These are phyloP conservation scores for Sceloporus undulatus DNA, from an alignment of 2,113 vertebrate genomes.

Conservation along the genomic window DNA sequence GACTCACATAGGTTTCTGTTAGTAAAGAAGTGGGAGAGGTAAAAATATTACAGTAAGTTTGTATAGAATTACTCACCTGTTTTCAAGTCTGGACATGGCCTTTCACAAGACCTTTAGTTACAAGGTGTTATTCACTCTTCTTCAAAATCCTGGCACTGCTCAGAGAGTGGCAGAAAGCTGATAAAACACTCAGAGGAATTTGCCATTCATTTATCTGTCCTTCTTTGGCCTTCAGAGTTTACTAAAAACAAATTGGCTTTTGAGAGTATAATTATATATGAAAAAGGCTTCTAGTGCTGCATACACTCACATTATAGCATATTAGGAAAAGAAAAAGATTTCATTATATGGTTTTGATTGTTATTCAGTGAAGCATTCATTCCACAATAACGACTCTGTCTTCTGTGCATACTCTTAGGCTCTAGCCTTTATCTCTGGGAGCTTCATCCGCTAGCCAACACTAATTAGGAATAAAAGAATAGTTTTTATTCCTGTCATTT, in stretches of 20 bases:
- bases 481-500: slow-evolving; percentile 67
- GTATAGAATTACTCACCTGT: slow-evolving; percentile 73
- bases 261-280: slow-evolving; percentile 75
- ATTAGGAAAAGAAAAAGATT: slow-evolving; percentile 76
- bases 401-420: slow-evolving; percentile 67
- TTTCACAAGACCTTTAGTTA: slow-evolving; percentile 72
- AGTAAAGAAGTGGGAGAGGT: slow-evolving; percentile 46
- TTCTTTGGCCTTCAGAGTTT: slow-evolving; percentile 78
- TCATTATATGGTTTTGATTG: slow-evolving; percentile 75
- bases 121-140: slow-evolving; percentile 49
- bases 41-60: slow-evolving; percentile 48
- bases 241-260: slow-evolving; percentile 61
- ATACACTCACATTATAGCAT: slow-evolving; percentile 69
- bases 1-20: slow-evolving; percentile 27
- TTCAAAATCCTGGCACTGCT: slow-evolving; percentile 64
- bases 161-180: slow-evolving; percentile 71
- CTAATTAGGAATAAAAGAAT: slow-evolving; percentile 74
- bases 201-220: slow-evolving; percentile 79
- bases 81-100: slow-evolving; percentile 65
- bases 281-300: slow-evolving; percentile 74
- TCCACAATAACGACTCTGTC: slow-evolving; percentile 71
- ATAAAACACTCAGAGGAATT: slow-evolving; percentile 79
- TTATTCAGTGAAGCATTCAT: slow-evolving; percentile 76
- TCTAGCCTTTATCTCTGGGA: slow-evolving; percentile 70
- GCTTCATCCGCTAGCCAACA: slow-evolving; percentile 55